These are phyloP conservation scores for Lydus trimaculatus DNA, from an alignment of 2,888 invertebrate genomes.

Conservation along the genomic window DNA sequence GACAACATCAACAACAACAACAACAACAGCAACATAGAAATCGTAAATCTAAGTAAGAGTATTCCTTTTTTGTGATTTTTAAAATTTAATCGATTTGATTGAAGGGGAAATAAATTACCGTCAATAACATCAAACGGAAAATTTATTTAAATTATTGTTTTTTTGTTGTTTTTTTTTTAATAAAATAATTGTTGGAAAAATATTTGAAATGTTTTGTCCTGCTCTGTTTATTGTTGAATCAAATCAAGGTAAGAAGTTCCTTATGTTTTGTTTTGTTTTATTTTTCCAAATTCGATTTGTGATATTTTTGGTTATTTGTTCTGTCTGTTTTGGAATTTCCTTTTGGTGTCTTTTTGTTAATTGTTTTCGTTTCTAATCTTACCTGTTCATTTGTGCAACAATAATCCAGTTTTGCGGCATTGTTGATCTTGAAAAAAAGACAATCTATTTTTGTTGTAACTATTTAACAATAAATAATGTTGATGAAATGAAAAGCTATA, in stretches of 20 bases:
- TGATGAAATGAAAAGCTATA: not conserved
- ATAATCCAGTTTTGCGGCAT: slow-evolving; percentile 22
- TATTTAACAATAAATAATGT: slow-evolving; percentile 31
- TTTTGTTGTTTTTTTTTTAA: slow-evolving; percentile 9
- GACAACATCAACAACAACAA: slow-evolving; percentile 44
- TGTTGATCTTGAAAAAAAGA: slow-evolving; percentile 41
- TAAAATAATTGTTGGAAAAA: slow-evolving; percentile 23
- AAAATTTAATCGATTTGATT: not conserved
- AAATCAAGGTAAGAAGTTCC: slow-evolving; percentile 43
- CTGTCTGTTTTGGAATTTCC: slow-evolving; percentile 10
- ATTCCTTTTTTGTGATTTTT: slow-evolving; percentile 11
- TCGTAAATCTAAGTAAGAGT: slow-evolving; percentile 51
- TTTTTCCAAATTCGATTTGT: slow-evolving; percentile 37
- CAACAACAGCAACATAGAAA: slow-evolving; percentile 39
- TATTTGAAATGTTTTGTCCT: slow-evolving; percentile 42
- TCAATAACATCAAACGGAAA: slow-evolving; percentile 53
- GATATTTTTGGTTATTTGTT: slow-evolving; percentile 23
- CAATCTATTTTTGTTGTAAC: slow-evolving; percentile 44
- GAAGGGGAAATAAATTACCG: slow-evolving; percentile 48
- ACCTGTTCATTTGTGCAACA: not conserved
- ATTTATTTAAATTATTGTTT: slow-evolving; percentile 27
- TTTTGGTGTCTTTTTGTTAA: slow-evolving; percentile 19
- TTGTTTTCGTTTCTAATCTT: slow-evolving; percentile 11
- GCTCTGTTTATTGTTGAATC: slow-evolving; percentile 27
- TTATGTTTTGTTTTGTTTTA: slow-evolving; percentile 37